Conservation (phyloP, 2,888 invertebrate species). For the Lapara coniferarum region DNA sequence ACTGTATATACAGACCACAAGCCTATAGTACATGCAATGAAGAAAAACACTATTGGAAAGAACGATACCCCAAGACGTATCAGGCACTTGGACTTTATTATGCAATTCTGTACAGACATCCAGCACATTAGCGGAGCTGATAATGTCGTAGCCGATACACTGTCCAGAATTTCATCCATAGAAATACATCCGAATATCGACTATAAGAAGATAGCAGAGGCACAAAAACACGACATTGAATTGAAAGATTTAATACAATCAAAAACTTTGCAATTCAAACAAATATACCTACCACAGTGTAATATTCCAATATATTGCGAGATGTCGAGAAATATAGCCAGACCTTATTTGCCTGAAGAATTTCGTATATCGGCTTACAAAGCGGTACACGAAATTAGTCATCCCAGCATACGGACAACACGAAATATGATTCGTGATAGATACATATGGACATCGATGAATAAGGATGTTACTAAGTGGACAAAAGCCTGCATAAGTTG, state of each 20-base stretch:
- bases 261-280: conserved; percentile 5
- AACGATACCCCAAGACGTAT: conserved; percentile 33
- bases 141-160: too few relatives aligned
- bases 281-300: conserved; percentile 9
- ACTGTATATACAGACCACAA: conserved; percentile 34
- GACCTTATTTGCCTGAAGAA: conserved; percentile 30
- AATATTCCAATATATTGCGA: conserved; percentile 31
- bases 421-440: conserved; percentile 12
- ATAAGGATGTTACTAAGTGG: conserved; percentile 30
- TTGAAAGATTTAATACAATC: neutral
- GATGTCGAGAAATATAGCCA: conserved; percentile 16
- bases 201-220: conserved; percentile 33
- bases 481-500: conserved; percentile 32
- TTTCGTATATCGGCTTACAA: conserved; percentile 29
- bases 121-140: conserved; percentile 27
- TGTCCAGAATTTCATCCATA: too few relatives aligned
- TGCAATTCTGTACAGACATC: conserved; percentile 35
- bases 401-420: conserved; percentile 24
- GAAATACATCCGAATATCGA: conserved; percentile 10
- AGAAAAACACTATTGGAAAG: conserved; percentile 25
- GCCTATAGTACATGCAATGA: conserved; percentile 30
- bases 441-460: conserved; percentile 33
- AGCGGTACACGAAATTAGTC: conserved; percentile 20
- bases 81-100: conserved; percentile 33
- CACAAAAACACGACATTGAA: conserved; percentile 26